Base-by-base conservation (phyloP, 2,888 invertebrate genomes). In the Melinaea marsaeus region DNA sequence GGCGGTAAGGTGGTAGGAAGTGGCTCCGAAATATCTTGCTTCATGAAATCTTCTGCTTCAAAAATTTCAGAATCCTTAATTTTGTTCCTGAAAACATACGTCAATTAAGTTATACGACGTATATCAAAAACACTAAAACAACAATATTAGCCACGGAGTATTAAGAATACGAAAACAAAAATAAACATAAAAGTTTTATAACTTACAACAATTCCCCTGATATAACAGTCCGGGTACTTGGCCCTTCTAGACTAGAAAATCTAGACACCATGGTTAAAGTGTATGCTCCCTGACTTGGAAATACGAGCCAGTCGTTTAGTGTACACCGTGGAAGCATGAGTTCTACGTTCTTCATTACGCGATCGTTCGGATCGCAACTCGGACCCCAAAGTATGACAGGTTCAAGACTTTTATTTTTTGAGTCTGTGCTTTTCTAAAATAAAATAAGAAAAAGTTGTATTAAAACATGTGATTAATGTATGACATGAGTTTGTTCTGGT, bases 201-300 rank as follows among this genome's bases (percentile, higher is more conserved):
- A 68, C 74, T 74, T 67, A 80, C 79, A 79, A 77, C 46, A 79
- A 68, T 2, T 74, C 62, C 13, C 62, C 55, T n/a, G 80, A 78
- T 13, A 80, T 62, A 4, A 81, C 77, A 13, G 74, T 35, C n/a
- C 79, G 69, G 48, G 74, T 77, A 37, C 64, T 60, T 2, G 81
- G 79, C 54, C 58, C 66, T 7, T 68, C 65, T 3, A 79, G 48
- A 46, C 75, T 70, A 0, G 80, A 79, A 62, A 82, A 81, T 0
- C 32, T 61, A 7, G 73, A 71, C 3, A 74, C 62, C 6, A 73
- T 77, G 4, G 66, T 66, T 7, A 73, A 71, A 4, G 77, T 70
- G 47, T 81, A 79, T 0, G 77, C 77, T 2, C 80, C 80, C 42
- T 77, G 75, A 3, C 61, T 65, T 2, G 64, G 57, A 37, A 80